Base-by-base conservation (phyloP, 2,797 vertebrate genomes). In the Chloroceryle inda region DNA sequence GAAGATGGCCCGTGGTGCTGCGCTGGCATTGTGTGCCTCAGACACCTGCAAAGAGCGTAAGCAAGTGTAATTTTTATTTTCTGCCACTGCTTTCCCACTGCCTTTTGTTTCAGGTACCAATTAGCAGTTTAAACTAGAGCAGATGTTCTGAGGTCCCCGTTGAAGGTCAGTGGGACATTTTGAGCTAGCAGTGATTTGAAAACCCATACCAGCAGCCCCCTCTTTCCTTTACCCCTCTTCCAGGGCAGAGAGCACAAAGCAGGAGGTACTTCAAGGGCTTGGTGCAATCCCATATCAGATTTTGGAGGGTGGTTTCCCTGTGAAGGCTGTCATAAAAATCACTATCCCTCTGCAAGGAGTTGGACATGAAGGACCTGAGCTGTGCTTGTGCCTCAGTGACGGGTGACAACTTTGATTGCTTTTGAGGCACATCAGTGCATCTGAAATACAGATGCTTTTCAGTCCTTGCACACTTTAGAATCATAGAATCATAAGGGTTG, bases 11-110 rank as follows among this genome's bases (percentile, higher is more conserved):
- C 1, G 1, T 14, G 42, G 12, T 35, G 67, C 92, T 8, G 20
- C 6, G 35, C n/a, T 85, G 83, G 37, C 1, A 0, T 10, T 21
- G 15, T 0, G 1, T 0, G 0, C 67, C 37, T 59, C 44, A 35
- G 61, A 13, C 23, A 1, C 19, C 13, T 16, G 31, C n/a, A 21
- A 35, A 33, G 52, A 61, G n/a, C 19, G 2, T 0, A 27, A 56
- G 45, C 4, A 8, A 68, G 42, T 6, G 5, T 9, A 0, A 2
- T 5, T 72, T 31, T 27, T 37, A 24, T 61, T 47, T 80, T 14
- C 37, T 78, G 53, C 42, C 20, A 24, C 33, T 0, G 0, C 2
- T 58, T 64, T 42, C 31, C 20, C 3, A 2, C 21, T 74, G 72
- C 45, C 66, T 79, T 68, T 81, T 68, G 22, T 45, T 85, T 66